A percentile compares a stretch with the other conserved stretches of the same genome.
These are phyloP conservation scores for Hyphantria cunea DNA, from an alignment of 1,140 invertebrate genomes.

Conservation along the genomic window DNA sequence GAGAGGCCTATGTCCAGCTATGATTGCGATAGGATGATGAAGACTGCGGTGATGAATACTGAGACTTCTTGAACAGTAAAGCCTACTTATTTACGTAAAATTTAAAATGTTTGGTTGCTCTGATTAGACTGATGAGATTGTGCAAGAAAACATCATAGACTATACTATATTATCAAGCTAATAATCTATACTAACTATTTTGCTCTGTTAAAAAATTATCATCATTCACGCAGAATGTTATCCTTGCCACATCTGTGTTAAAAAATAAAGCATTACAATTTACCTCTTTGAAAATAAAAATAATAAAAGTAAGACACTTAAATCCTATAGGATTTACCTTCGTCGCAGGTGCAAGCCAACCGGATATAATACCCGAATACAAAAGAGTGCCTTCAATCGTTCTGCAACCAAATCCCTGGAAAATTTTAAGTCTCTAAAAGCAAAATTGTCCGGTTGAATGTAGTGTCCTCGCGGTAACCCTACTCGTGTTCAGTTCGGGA, in stretches of 20 bases:
- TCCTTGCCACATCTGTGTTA: neutral
- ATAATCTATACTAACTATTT: too few relatives aligned
- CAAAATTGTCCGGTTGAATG: constrained; percentile 6
- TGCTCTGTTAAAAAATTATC: too few relatives aligned
- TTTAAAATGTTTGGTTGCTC: too few relatives aligned
- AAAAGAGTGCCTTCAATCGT: constrained; percentile 7
- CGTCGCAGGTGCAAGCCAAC: constrained; percentile 10
- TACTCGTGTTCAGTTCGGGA: constrained; percentile 11
- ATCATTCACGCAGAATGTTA: neutral
- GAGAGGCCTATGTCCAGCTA: too few relatives aligned
- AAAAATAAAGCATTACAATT: neutral
- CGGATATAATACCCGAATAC: constrained; percentile 23
- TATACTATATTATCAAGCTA: too few relatives aligned
- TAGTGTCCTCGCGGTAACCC: constrained; percentile 7
- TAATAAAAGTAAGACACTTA: neutral
- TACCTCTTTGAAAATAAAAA: constrained; percentile 13
- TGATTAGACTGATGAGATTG: too few relatives aligned
- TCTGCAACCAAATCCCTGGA: constrained; percentile 15
- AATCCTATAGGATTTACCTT: constrained; percentile 17
- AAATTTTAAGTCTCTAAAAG: constrained; percentile 26
- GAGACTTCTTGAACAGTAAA: too few relatives aligned
- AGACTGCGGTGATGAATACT: too few relatives aligned
- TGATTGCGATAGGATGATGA: too few relatives aligned
- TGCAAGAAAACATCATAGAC: neutral
- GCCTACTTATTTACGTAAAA: too few relatives aligned